Evolutionary conservation across 1,140 invertebrate species (phyloP).

Genomic region (Formica exsecta): DNA sequence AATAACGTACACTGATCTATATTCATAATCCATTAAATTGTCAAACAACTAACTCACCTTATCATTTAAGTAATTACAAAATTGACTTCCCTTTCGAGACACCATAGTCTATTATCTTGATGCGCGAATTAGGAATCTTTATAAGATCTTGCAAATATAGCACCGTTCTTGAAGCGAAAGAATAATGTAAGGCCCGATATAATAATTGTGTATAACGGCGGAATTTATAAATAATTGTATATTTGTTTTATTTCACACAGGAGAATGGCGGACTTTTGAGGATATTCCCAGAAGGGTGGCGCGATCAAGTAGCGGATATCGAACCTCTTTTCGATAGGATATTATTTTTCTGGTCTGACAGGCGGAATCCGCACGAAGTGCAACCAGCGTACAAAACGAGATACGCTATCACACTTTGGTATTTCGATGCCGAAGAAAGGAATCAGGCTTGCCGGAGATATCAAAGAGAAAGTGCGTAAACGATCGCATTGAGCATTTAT

Average conservation of each 20-base stretch:
- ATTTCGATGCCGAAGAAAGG: slow-evolving; percentile 95
- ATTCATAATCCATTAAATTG: not conserved
- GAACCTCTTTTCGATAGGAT: slow-evolving; percentile 97
- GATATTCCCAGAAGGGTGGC: slow-evolving; percentile 95
- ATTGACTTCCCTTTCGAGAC: not conserved
- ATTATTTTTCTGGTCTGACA: slow-evolving; percentile 99
- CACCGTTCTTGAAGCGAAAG: not conserved
- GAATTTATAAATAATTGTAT: slow-evolving; percentile 3
- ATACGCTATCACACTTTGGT: slow-evolving; percentile 98
- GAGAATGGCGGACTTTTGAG: slow-evolving; percentile 91
- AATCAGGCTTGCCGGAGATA: slow-evolving; percentile 90
- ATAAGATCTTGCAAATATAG: not conserved
- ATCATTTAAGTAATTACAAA: not conserved
- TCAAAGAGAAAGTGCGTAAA: slow-evolving; percentile 87
- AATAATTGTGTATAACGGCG: not conserved
- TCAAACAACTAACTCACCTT: not conserved
- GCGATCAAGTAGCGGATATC: slow-evolving; percentile 95
- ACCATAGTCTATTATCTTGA: not conserved
- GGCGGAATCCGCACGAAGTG: slow-evolving; percentile 98
- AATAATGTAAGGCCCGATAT: not conserved
- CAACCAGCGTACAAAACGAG: slow-evolving; percentile 95
- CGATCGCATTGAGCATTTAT: slow-evolving; percentile 1
- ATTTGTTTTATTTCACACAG: slow-evolving; percentile 79
- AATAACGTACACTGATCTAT: not conserved
- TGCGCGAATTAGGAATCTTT: not conserved